These are phyloP conservation scores for Psilanteris sp. DNA, from an alignment of 1,140 invertebrate species.

Conservation along the genomic window DNA sequence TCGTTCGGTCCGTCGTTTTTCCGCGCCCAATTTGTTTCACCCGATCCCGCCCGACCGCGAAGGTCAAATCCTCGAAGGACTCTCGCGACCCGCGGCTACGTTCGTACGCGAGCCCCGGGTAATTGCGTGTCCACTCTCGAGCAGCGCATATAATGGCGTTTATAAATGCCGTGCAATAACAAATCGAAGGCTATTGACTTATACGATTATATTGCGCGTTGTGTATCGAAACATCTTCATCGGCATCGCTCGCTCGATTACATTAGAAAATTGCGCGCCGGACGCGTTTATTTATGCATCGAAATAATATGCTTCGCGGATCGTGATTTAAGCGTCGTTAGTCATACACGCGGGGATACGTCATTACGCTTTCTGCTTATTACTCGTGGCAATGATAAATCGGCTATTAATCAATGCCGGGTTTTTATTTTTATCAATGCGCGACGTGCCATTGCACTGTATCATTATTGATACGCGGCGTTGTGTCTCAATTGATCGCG, in stretches of 20 bases:
- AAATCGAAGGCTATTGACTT: constrained; percentile 61
- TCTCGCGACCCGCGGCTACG: constrained; percentile 1
- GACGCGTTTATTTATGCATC: constrained; percentile 60
- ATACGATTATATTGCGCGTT: constrained; percentile 52
- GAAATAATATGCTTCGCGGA: constrained; percentile 53
- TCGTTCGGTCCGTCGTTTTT: no score
- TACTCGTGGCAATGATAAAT: constrained; percentile 47
- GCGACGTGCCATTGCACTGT: constrained; percentile 20
- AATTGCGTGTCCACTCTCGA: constrained; percentile 7
- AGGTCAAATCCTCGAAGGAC: not conserved
- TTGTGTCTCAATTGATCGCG: constrained; percentile 50
- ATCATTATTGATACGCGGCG: constrained; percentile 34
- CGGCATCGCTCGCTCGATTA: constrained; percentile 38
- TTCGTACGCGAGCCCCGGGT: not conserved
- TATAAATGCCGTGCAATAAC: constrained; percentile 47
- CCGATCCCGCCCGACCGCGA: no score
- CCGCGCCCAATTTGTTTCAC: no score
- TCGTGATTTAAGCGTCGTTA: constrained; percentile 60
- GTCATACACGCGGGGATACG: constrained; percentile 48
- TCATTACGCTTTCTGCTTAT: constrained; percentile 54
- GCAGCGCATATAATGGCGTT: constrained; percentile 35
- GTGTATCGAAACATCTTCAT: constrained; percentile 63
- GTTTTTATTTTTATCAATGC: constrained; percentile 26
- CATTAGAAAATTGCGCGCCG: constrained; percentile 54
- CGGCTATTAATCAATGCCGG: constrained; percentile 44